Evolutionary conservation across 2,113 vertebrate genomes (phyloP).

Genomic region (Mormyrus iriodes): DNA sequence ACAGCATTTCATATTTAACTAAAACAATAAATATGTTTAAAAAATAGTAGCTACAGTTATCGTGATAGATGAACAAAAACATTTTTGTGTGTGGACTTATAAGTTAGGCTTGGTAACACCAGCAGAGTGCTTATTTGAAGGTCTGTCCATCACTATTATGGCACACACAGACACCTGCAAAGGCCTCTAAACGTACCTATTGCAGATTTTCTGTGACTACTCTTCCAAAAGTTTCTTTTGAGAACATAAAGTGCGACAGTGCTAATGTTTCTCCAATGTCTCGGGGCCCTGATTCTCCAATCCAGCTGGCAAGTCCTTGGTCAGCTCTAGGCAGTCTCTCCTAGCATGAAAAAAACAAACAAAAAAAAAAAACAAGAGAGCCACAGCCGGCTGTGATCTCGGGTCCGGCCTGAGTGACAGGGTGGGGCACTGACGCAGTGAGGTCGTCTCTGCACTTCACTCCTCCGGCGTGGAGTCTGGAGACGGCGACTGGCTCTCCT

Average conservation of each 20-base stretch:
- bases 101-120: conserved; percentile 31
- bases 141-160: conserved; percentile 58
- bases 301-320: conserved; percentile 40
- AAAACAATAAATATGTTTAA: conserved; percentile 67
- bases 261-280: conserved; percentile 78
- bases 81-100: conserved; percentile 35
- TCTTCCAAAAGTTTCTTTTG: conserved; percentile 49
- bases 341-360: neutral
- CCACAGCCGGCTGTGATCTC: conserved; percentile 19
- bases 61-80: conserved; percentile 46
- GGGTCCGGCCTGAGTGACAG: conserved; percentile 44
- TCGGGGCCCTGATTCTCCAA: conserved; percentile 50
- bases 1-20: conserved; percentile 32
- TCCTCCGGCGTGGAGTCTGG: conserved; percentile 68
- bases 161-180: conserved; percentile 43
- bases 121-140: conserved; percentile 33
- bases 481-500: conserved; percentile 84
- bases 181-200: conserved; percentile 51
- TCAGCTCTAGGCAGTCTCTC: conserved; percentile 34
- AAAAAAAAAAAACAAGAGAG: neutral
- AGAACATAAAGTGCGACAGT: conserved; percentile 99
- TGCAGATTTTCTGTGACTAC: conserved; percentile 42
- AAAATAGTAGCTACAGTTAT: conserved; percentile 47
- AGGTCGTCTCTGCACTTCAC: conserved; percentile 53
- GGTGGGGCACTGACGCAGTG: neutral